Base-by-base conservation (phyloP, 2,797 vertebrate species). In the Crocodylus rhombifer region DNA sequence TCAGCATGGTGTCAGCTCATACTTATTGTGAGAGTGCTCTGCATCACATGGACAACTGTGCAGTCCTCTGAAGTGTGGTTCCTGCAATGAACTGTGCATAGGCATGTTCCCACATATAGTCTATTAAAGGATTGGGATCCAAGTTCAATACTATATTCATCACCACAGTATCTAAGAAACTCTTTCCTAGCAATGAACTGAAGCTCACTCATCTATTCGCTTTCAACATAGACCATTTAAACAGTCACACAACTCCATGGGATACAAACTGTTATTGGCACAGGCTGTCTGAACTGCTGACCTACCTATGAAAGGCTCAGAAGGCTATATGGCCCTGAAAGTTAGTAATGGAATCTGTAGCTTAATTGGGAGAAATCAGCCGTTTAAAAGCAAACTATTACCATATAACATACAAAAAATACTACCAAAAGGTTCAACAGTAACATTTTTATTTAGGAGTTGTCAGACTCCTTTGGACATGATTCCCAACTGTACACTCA, bases 231-330 rank as follows among this genome's bases (percentile, higher is more conserved):
- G 14, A 84, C 1, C 2, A 8, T 21, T 86, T 57, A 73, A 73
- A 90, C 91, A 93, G 60, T 73, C 28, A 14, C 1, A 0, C 67
- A n/a, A 71, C 26, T 83, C 30, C 26, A 67, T 63, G 75, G n/a
- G 62, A 60, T 28, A 60, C 33, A 90, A 80, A 63, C 21, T 73
- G n/a, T 18, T 86, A 33, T 77, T 91, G 76, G 84, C 67, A n/a
- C 51, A 20, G 81, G 18, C n/a, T 84, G 64, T 82, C 57, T 95
- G 84, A 67, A 94, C 89, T 91, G 71, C n/a, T 60, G 86, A 80
- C 67, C 42, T 92, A 56, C 67, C 55, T 62, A 82, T 0, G 2
- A 82, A 56, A 86, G 77, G 33, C 33, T 73, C 36, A 51, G 69
- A 42, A 36, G 36, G 42, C 4, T 84, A 88, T n/a, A 83, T 0